A percentile compares a stretch with the other conserved stretches of the same genome.
phyloP scores from a whole-genome alignment of 2,113 vertebrate genomes.

The Dipodomys stephensi region DNA sequence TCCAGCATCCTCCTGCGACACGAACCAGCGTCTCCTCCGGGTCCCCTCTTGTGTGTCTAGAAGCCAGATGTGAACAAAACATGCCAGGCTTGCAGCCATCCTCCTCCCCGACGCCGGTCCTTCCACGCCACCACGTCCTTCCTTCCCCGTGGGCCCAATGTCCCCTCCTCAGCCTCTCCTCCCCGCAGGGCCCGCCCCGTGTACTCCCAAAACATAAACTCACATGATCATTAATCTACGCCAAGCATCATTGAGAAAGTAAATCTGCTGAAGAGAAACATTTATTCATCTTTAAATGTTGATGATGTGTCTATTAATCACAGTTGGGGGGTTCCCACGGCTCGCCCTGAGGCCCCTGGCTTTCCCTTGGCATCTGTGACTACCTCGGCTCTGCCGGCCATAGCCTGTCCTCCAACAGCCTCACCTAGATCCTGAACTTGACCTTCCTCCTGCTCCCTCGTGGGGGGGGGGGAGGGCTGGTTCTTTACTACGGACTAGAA shows the following conservation, averaged over 20 bases:
- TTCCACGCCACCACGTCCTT: not conserved
- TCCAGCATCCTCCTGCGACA: not conserved
- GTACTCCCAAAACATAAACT: constrained; percentile 66
- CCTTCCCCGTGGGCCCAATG: not conserved
- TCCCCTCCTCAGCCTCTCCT: not conserved
- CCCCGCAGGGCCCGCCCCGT: not conserved
- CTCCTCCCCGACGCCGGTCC: not conserved
- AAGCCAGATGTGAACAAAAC: not conserved
- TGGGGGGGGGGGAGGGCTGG: constrained; percentile 19
- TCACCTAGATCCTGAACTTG: constrained; percentile 31
- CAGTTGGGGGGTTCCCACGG: constrained; percentile 26
- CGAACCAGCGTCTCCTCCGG: too few relatives aligned
- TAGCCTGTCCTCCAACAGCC: not conserved
- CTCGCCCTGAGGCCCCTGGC: not conserved
- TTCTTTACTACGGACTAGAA: constrained; percentile 43
- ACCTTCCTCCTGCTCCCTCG: not conserved
- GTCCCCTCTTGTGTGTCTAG: not conserved
- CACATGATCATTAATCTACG: constrained; percentile 75
- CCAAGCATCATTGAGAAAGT: constrained; percentile 77
- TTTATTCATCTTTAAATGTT: constrained; percentile 71
- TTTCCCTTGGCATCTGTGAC: not conserved
- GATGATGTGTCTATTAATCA: constrained; percentile 72
- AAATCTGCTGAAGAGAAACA: constrained; percentile 78
- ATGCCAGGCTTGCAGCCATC: not conserved
- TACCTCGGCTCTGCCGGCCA: not conserved